Evolutionary conservation across 2,113 vertebrate genomes (phyloP), one percentile per base, ranked within the genome.

Genomic region (Ctenodactylus gundi): DNA sequence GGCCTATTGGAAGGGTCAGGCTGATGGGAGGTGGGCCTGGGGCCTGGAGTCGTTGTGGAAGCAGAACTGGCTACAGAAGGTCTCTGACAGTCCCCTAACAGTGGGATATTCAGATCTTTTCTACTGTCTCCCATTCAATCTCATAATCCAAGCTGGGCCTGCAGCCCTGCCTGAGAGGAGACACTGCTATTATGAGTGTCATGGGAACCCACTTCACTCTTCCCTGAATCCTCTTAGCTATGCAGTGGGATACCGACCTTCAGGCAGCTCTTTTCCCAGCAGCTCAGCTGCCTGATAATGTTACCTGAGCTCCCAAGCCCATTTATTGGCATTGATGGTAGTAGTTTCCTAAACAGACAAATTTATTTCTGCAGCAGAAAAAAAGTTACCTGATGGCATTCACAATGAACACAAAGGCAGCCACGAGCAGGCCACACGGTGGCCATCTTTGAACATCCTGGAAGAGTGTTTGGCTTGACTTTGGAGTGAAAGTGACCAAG

Each of bases 401-500:
- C n/a, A 62, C 29, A 41, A 76, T 20, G 62, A 82, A 83, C 9
- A 65, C 80, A 65, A 96, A 94, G 75, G n/a, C 3, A 39, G 58
- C 9, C 4, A 31, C n/a, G n/a, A 53, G 8, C 11, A 23, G 29
- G 14, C 76, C 31, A 94, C 67, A 4, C 23, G 55, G 67, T 46
- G 75, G 83, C 62, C 77, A 77, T 64, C 62, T 94, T 73, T 87
- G 76, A 85, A 58, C 51, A 92, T 92, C 29, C 80, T 77, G 85
- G 84, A 95, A 90, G 88, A 87, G 23, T 67, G 7, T 88, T 85
- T 77, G 70, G 34, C 29, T 94, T 93, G 60, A 58, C 58, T 88
- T 92, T 82, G 72, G 67, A 95, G 41, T 83, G 82, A 88, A 91
- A 93, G 21, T 62, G 60, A 67, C 77, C 68, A 91, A 60, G 67